Evolutionary conservation across 2,797 vertebrate species (phyloP), one percentile per base, ranked within the genome.

Genomic region (Diglossa cyanea): DNA sequence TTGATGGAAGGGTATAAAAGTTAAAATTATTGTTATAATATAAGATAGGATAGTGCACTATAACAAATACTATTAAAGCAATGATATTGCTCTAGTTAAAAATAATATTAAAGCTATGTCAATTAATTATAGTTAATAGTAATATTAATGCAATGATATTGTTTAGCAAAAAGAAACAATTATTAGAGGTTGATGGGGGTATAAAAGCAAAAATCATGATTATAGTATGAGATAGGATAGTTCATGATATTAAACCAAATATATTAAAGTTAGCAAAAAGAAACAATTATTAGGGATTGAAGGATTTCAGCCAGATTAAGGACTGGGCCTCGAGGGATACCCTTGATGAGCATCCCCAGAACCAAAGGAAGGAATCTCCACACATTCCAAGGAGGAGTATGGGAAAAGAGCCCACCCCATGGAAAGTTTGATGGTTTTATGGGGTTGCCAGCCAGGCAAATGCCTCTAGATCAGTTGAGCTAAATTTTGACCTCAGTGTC

Each of bases 401-500:
- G 39, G 5, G 26, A 10, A 7, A 10, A 25, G 26, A 7, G 0
- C 60, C 48, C 60, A 25, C 17, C 39, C 60, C 23, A 1, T 7
- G 61, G 50, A 1, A n/a, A 13, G 8, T 13, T 31, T 9, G 1
- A 1, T 5, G 11, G 15, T 28, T 40, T 23, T 4, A 1, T 35
- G 48, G 48, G 26, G 2, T 24, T 19, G 37, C 6, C 10, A 23
- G 25, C 47, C 73, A 30, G 15, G 16, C 6, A 7, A 4, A 18
- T 4, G 14, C 7, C 26, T 8, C 13, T 48, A 25, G 60, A 5
- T 7, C 19, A 9, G 11, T 4, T 18, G 5, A 18, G 74, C 50
- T 19, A 2, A 2, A 16, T 15, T 44, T 3, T 10, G 18, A 9
- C 39, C 50, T 37, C n/a, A 2, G 0, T 2, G 6, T 10, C 26